Conservation (phyloP, 1,140 invertebrate species). For the Drosophila tsacasi region DNA sequence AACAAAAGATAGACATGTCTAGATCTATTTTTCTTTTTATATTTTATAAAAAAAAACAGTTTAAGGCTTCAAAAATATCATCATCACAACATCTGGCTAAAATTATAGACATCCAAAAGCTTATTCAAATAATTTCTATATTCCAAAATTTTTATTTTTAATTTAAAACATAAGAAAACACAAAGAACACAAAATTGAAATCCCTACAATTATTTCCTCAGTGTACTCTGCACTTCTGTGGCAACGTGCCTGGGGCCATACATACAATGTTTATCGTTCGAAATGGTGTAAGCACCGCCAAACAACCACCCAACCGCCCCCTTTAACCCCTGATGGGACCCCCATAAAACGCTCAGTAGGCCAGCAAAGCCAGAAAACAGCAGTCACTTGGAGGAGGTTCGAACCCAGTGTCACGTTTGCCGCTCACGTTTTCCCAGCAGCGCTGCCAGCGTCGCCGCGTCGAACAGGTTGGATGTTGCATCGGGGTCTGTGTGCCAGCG, state of each 20-base stretch:
- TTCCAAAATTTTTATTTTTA: too few relatives aligned
- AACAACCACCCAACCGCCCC: not conserved
- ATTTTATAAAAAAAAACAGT: not conserved
- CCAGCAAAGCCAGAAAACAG: conserved; percentile 11
- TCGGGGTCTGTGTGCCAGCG: conserved; percentile 49
- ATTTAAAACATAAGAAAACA: not conserved
- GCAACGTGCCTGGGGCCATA: conserved; percentile 55
- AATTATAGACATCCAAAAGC: not conserved
- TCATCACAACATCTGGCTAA: too few relatives aligned
- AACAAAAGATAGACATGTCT: not conserved
- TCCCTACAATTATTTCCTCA: not conserved
- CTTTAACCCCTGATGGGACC: conserved; percentile 7
- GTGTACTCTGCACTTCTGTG: conserved; percentile 10
- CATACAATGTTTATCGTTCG: conserved; percentile 54
- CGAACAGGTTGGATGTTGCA: conserved; percentile 69
- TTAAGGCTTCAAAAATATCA: not conserved
- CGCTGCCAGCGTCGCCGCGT: conserved; percentile 33
- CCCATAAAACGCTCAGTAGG: conserved; percentile 66
- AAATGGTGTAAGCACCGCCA: conserved; percentile 42
- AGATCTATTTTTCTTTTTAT: not conserved
- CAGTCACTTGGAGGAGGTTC: conserved; percentile 50
- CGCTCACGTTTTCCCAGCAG: conserved; percentile 75
- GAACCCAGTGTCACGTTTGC: conserved; percentile 76
- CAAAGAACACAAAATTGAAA: not conserved
- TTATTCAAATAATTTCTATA: not conserved